Percentiles rank a stretch among this genome's conserved stretches.
Conservation (phyloP, 1,140 invertebrate genomes). For the Drosophila pachea region DNA sequence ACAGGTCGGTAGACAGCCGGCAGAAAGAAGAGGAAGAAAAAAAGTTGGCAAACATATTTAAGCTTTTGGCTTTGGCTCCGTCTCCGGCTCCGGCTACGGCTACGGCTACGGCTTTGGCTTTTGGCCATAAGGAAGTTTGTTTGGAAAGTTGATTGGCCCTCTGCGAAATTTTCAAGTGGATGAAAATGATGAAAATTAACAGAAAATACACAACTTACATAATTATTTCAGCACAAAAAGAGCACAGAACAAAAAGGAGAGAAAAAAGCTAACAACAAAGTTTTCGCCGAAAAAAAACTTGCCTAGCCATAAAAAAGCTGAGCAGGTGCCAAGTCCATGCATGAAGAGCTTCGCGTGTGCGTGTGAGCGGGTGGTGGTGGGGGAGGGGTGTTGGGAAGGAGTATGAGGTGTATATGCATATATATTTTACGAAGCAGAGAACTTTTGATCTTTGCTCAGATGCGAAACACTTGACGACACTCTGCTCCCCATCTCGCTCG, state of each 20-base stretch:
- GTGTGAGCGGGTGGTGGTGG: too few species aligned
- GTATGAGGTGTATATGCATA: too few species aligned
- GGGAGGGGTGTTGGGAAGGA: too few species aligned
- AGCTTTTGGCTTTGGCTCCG: constrained; percentile 21
- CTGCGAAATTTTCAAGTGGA: constrained; percentile 2
- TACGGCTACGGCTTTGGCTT: too few species aligned
- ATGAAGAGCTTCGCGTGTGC: too few species aligned
- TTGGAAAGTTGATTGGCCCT: constrained; percentile 18
- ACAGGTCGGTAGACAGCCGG: constrained; percentile 2
- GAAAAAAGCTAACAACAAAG: neutral
- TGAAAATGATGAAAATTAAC: constrained; percentile 19
- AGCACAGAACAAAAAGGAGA: neutral
- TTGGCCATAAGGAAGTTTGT: constrained; percentile 11
- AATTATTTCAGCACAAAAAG: constrained; percentile 9
- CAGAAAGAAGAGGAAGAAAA: constrained; percentile 6
- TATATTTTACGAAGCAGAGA: too few species aligned
- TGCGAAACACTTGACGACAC: neutral
- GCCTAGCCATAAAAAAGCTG: neutral
- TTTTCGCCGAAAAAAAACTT: neutral
- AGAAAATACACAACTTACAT: constrained; percentile 16
- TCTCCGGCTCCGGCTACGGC: neutral
- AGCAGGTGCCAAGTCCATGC: neutral
- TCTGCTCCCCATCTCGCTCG: neutral
- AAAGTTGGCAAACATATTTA: constrained; percentile 28
- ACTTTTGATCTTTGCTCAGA: too few species aligned